Evolutionary conservation across 2,113 vertebrate species (phyloP).

Genomic region (Microcebus murinus): DNA sequence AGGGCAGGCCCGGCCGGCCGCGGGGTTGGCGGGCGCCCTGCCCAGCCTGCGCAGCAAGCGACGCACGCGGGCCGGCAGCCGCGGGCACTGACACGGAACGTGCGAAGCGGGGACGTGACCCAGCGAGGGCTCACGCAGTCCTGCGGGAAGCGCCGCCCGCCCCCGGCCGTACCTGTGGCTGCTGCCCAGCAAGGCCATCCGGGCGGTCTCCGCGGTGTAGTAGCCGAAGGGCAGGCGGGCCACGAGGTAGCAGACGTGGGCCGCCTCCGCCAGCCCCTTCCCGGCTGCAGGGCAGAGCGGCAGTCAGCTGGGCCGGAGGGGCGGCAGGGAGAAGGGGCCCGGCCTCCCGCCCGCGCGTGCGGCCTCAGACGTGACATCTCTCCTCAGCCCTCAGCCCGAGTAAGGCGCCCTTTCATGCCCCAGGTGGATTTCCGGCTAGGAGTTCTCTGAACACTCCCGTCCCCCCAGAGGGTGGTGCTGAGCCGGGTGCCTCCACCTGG

Average conservation of each 20-base stretch:
- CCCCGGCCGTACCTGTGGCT: constrained; percentile 87
- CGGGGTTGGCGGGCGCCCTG: too few species aligned
- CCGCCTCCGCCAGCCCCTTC: constrained; percentile 89
- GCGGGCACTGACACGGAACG: neutral
- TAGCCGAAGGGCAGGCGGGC: constrained; percentile 88
- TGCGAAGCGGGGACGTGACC: neutral
- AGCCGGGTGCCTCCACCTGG: too few species aligned
- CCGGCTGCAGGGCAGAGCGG: constrained; percentile 85
- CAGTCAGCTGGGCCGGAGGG: neutral
- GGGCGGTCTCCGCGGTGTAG: constrained; percentile 87
- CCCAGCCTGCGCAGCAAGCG: too few species aligned
- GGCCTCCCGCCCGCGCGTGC: too few species aligned
- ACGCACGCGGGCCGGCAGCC: too few species aligned
- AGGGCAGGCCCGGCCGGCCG: too few species aligned
- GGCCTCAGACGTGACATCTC: neutral
- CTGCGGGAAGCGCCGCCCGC: too few species aligned
- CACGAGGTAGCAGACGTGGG: constrained; percentile 95
- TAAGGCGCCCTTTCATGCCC: too few species aligned
- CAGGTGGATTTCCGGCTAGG: neutral
- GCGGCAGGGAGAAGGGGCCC: too few species aligned
- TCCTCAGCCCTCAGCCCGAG: neutral
- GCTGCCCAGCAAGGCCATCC: constrained; percentile 91
- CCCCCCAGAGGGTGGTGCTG: neutral
- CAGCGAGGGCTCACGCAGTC: neutral
- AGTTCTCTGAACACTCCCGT: neutral